Evolutionary conservation across 2,888 invertebrate species (phyloP).

Genomic region (Pseudococcus jackbeardsleyi): DNA sequence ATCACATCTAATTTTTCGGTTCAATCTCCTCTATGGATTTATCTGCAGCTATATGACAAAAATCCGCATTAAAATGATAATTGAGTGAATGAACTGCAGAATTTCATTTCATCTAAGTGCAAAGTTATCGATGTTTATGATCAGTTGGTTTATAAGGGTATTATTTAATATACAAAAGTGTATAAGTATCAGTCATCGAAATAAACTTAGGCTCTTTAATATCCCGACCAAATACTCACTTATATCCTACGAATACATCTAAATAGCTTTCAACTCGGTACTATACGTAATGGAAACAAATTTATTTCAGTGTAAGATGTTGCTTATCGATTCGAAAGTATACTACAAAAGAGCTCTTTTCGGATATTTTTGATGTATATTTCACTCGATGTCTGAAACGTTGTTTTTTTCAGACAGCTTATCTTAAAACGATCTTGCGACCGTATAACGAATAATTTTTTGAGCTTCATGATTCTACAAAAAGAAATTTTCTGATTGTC

Average conservation of each 20-base stretch:
- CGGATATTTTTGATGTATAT: slow-evolving; percentile 26
- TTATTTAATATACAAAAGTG: slow-evolving; percentile 11
- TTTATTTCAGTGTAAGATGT: slow-evolving; percentile 14
- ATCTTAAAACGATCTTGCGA: neutral
- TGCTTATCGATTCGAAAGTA: slow-evolving; percentile 17
- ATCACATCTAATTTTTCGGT: neutral
- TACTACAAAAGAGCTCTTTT: neutral
- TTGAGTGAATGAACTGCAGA: neutral
- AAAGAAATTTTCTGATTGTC: neutral
- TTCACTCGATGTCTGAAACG: neutral
- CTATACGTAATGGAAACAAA: slow-evolving; percentile 13
- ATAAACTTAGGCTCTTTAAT: slow-evolving; percentile 22
- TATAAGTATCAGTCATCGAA: neutral
- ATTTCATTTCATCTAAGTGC: neutral
- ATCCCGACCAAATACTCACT: neutral
- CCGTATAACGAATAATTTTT: neutral
- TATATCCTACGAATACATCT: neutral
- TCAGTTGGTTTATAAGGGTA: neutral
- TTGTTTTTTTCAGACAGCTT: neutral
- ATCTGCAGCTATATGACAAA: neutral
- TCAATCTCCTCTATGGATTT: neutral
- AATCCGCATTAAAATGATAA: neutral
- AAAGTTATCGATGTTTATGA: slow-evolving; percentile 13
- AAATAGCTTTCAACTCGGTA: neutral
- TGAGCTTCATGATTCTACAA: neutral